phyloP scores from a whole-genome alignment of 2,113 vertebrate genomes.

The Hypomesus transpacificus region DNA sequence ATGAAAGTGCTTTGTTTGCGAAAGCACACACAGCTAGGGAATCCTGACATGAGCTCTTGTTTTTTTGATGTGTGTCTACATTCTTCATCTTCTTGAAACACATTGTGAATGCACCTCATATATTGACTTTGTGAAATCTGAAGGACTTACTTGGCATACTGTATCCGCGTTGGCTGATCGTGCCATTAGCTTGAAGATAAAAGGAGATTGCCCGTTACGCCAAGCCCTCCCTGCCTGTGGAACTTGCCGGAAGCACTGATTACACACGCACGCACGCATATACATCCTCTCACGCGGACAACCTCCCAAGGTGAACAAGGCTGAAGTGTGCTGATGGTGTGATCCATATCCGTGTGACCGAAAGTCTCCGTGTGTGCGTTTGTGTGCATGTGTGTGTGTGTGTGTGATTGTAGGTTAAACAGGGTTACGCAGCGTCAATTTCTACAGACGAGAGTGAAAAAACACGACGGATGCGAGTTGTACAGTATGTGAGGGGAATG shows the following conservation, averaged over 20 bases:
- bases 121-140: no score
- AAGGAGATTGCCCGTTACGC: neutral
- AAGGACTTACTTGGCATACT: no score
- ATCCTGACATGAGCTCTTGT: no score
- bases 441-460: neutral
- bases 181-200: no score
- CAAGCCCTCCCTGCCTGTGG: neutral
- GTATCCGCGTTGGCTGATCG: no score
- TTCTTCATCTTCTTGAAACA: no score
- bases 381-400: conserved; percentile 5
- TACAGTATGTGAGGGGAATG: conserved; percentile 20
- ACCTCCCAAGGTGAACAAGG: conserved; percentile 40
- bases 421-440: neutral
- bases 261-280: conserved; percentile 7
- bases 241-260: neutral
- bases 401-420: neutral
- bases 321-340: conserved; percentile 16
- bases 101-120: no score
- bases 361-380: neutral
- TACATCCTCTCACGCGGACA: neutral
- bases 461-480: neutral
- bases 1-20: no score
- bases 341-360: conserved; percentile 24
- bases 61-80: no score
- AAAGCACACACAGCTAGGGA: no score